phyloP scores from a whole-genome alignment of 2,113 vertebrate genomes.

The Talpa occidentalis region DNA sequence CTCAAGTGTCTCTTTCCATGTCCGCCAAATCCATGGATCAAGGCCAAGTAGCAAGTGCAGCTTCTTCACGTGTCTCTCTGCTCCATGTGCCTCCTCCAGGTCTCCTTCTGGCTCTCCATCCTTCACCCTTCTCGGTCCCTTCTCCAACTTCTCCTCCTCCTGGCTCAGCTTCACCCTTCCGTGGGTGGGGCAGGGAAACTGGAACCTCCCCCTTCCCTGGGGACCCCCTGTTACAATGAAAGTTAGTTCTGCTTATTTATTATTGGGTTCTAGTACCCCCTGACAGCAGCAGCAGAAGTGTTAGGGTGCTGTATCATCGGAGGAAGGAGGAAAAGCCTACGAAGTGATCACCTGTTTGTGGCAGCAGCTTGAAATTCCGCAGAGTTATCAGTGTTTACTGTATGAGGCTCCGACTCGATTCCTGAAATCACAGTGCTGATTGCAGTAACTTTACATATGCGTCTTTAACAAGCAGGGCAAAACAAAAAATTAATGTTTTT shows the following conservation, averaged over 20 bases:
- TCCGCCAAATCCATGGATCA: no score
- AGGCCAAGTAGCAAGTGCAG: no score
- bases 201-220: no score
- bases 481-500: constrained; percentile 82
- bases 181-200: no score
- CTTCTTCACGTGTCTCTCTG: no score
- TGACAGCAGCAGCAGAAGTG: constrained; percentile 43
- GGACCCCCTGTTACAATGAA: neutral
- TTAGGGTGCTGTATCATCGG: neutral
- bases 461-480: constrained; percentile 73
- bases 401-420: neutral
- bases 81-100: no score
- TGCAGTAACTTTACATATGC: constrained; percentile 65
- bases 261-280: constrained; percentile 60
- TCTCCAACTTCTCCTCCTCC: no score
- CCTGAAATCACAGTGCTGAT: constrained; percentile 60
- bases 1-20: no score
- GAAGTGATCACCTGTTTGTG: constrained; percentile 42
- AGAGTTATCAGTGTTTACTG: constrained; percentile 52
- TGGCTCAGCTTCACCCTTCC: no score
- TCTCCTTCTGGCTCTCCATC: no score
- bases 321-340: neutral
- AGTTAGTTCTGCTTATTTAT: constrained; percentile 46
- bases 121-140: no score
- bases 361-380: neutral